Evolutionary conservation across 2,888 invertebrate species (phyloP).

Genomic region (Zaprionus lineosus): DNA sequence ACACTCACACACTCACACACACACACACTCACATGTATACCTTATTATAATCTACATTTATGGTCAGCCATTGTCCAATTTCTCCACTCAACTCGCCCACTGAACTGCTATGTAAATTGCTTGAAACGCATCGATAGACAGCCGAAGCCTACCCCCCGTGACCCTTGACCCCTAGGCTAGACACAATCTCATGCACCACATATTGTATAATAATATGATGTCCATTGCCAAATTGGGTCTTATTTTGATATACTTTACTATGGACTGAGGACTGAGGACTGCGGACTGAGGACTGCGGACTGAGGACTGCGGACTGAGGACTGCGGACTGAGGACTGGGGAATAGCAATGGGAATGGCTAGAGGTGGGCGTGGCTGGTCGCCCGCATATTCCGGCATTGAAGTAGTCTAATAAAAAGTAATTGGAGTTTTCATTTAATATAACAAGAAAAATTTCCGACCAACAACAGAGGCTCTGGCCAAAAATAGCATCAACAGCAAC

Average conservation of each 20-base stretch:
- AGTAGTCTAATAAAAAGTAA: constrained; percentile 72
- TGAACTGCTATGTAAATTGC: constrained; percentile 15
- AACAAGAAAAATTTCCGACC: constrained; percentile 29
- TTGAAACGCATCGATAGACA: constrained; percentile 27
- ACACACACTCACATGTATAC: neutral
- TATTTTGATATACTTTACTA: constrained; percentile 6
- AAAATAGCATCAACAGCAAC: neutral
- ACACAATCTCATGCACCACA: neutral
- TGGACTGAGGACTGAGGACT: too few relatives aligned
- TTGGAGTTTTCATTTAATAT: constrained; percentile 76
- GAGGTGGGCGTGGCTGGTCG: neutral
- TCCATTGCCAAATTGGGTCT: constrained; percentile 2
- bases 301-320: too few relatives aligned
- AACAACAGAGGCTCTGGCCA: neutral
- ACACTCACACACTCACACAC: neutral
- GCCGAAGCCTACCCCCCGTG: constrained; percentile 13
- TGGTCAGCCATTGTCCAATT: constrained; percentile 1
- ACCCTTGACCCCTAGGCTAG: neutral
- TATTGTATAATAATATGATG: neutral
- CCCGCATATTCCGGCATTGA: constrained; percentile 29
- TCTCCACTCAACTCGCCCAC: neutral
- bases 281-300: too few relatives aligned
- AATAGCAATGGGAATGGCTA: neutral
- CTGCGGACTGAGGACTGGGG: too few relatives aligned
- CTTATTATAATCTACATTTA: constrained; percentile 7